Base-by-base conservation (phyloP, 2,797 vertebrate genomes). In the Oophaga sylvatica region DNA sequence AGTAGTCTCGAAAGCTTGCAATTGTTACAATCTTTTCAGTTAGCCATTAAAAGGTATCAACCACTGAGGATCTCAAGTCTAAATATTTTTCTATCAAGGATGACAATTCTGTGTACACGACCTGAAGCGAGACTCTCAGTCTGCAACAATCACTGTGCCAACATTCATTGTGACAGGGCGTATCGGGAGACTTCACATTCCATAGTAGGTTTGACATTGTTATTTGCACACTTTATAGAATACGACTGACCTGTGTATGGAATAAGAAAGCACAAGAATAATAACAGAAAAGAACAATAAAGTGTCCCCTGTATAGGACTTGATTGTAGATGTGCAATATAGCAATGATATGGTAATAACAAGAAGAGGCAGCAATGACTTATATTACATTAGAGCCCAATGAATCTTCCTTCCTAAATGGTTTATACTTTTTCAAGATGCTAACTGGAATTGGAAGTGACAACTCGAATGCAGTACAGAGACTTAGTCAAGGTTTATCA, bases 401-500 rank as follows among this genome's bases (percentile, higher is more conserved):
- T 75, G 67, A 82, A 75, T 87, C 86, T 82, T 65, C 20, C 56
- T 77, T 35, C 70, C 26, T 22, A 87, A 73, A 57, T 76, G 71
- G 70, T 62, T 41, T 87, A 53, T 77, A 22, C 59, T 63, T 65
- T 59, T 22, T 60, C 48, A 86, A 86, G 31, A 86, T 71, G 31
- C 80, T 63, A 12, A 12, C 57, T 60, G 80, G 57, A 71, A 76
- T 77, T 75, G 26, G 19, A 77, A 81, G 48, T 82, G 86, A 82
- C 80, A 82, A 19, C 22, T 76, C n/a, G 67, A 87, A 77, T 87
- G 45, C 71, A 77, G 45, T 81, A 53, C 59, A 77, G 70, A 87
- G 70, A 29, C 57, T 35, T 82, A 82, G 70, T 26, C 79, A 82
- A 56, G 79, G 68, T 53, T 53, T 75, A 80, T 60, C 65, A 81